Percentiles rank a stretch among this genome's conserved stretches.
These are phyloP conservation scores for Idaea dimidiata DNA, from an alignment of 2,888 invertebrate genomes.

Conservation along the genomic window DNA sequence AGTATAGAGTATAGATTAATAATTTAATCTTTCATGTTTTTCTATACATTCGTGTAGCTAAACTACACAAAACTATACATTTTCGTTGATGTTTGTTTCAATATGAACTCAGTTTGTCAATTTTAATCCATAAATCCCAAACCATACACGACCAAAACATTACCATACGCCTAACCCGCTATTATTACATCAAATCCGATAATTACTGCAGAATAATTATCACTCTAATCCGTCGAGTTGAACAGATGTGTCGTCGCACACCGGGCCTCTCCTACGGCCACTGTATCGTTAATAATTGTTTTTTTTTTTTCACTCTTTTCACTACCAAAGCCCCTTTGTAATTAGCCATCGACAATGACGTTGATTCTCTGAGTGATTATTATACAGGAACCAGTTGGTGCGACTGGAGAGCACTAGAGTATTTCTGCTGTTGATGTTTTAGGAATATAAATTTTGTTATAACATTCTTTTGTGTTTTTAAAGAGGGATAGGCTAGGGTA, in stretches of 20 bases:
- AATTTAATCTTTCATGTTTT: no score
- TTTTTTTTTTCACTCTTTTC: conserved; percentile 49
- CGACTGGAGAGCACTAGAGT: conserved; percentile 28
- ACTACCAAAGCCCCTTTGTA: conserved; percentile 74
- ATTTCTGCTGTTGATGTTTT: conserved; percentile 24
- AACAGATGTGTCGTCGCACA: conserved; percentile 65
- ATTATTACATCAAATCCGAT: conserved; percentile 59
- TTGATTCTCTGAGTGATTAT: conserved; percentile 73
- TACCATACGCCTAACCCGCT: conserved; percentile 17
- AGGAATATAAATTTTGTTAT: conserved; percentile 10
- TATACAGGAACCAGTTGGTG: conserved; percentile 55
- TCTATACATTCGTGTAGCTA: no score
- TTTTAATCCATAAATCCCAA: neutral
- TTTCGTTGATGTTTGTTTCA: no score
- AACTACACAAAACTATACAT: no score
- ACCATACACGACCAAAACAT: conserved; percentile 12
- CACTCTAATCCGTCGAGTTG: conserved; percentile 71
- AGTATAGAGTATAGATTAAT: no score
- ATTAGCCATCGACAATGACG: conserved; percentile 70
- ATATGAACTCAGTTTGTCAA: neutral
- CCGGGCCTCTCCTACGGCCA: conserved; percentile 76
- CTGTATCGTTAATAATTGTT: conserved; percentile 78
- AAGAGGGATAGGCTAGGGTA: no score
- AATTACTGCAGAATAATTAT: conserved; percentile 79
- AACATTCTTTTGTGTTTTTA: neutral